Evolutionary conservation across 2,113 vertebrate species (phyloP).

Genomic region (Oxygymnocypris stewartii): DNA sequence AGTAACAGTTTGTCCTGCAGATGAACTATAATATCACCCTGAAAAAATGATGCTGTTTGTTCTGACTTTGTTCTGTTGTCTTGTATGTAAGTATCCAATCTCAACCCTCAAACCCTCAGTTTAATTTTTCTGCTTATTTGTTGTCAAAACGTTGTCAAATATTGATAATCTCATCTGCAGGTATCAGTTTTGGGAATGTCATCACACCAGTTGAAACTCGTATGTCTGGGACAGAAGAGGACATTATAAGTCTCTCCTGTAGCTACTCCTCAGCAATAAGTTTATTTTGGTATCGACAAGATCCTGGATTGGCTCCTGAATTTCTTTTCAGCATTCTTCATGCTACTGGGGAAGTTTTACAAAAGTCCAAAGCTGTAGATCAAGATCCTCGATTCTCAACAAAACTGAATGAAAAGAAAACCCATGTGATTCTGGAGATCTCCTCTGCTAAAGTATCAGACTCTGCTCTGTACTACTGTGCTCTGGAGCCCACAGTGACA

Average conservation of each 20-base stretch:
- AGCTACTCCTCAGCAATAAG: not conserved
- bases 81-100: not conserved
- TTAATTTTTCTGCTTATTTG: not conserved
- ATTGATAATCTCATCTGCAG: conserved; percentile 8
- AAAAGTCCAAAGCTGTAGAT: not conserved
- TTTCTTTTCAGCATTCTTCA: not conserved
- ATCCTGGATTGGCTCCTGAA: conserved; percentile 15
- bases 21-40: not conserved
- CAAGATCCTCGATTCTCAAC: conserved; percentile 6
- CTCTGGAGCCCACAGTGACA: not conserved
- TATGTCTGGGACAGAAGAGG: not conserved
- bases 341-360: not conserved
- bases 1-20: not conserved
- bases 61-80: not conserved
- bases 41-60: not conserved
- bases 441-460: not conserved
- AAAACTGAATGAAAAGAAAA: not conserved
- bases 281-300: conserved; percentile 24
- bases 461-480: not conserved
- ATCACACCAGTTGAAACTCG: conserved; percentile 2
- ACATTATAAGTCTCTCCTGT: not conserved
- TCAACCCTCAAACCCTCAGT: not conserved
- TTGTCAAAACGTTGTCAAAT: not conserved
- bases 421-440: not conserved
- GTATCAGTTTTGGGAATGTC: conserved; percentile 8